Percentiles rank a stretch among this genome's conserved stretches.
Conservation (phyloP, 2,113 vertebrate genomes). For the Peromyscus californicus region DNA sequence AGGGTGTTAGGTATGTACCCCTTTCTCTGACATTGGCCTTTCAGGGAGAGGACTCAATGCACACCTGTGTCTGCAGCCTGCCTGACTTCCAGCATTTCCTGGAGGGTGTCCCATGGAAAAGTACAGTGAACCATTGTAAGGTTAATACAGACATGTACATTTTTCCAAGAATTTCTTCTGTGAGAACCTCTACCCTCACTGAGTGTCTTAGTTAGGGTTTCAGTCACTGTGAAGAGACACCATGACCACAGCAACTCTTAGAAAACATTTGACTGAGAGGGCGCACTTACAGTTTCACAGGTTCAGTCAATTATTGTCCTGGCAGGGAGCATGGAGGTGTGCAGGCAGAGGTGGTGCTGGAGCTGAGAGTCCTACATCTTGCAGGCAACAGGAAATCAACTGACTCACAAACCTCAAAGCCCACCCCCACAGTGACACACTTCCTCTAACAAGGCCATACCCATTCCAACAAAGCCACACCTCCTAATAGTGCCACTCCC, state of each 20-base stretch:
- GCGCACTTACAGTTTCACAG: neutral
- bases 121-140: neutral
- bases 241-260: neutral
- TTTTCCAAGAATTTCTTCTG: neutral
- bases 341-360: neutral
- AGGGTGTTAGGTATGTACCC: neutral
- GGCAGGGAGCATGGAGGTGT: neutral
- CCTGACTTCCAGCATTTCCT: rapidly evolving
- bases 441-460: neutral
- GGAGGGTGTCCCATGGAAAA: neutral
- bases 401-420: neutral
- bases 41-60: neutral
- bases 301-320: neutral
- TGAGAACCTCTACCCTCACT: neutral
- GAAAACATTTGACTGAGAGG: neutral
- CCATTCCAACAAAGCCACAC: neutral
- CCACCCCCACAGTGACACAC: neutral
- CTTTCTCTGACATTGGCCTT: neutral
- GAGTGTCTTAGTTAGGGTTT: neutral
- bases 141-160: neutral
- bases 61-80: neutral
- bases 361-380: neutral
- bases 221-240: neutral
- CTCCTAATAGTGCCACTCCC: neutral
- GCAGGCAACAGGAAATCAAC: neutral